Evolutionary conservation across 2,113 vertebrate species (phyloP).

Genomic region (Oxyura jamaicensis): DNA sequence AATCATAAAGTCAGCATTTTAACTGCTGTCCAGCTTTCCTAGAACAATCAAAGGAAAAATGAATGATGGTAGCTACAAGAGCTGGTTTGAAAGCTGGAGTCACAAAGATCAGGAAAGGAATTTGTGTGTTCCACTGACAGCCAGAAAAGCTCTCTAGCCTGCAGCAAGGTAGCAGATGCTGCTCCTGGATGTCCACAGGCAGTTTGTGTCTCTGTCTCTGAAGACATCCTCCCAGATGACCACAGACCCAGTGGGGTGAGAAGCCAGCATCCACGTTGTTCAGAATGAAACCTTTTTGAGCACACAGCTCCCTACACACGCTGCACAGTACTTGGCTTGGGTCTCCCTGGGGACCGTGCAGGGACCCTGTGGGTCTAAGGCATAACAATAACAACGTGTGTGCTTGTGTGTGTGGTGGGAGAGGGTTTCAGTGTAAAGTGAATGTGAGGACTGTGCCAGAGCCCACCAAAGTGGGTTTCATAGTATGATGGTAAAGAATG

Average conservation of each 20-base stretch:
- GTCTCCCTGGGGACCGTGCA: neutral
- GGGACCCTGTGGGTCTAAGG: neutral
- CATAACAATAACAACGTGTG: neutral
- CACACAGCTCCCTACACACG: neutral
- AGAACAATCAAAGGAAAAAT: neutral
- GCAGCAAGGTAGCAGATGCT: neutral
- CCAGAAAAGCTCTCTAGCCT: neutral
- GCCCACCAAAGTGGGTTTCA: neutral
- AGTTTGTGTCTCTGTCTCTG: neutral
- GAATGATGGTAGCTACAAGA: neutral
- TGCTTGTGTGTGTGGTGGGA: neutral
- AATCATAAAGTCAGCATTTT: neutral
- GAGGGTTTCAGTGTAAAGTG: neutral
- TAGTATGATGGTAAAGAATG: neutral
- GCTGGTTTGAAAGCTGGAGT: neutral
- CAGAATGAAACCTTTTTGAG: neutral
- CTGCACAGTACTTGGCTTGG: neutral
- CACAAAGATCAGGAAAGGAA: neutral
- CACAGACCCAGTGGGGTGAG: neutral
- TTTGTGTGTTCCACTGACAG: neutral
- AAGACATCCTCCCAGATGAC: neutral
- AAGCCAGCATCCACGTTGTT: neutral
- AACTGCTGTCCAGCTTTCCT: neutral
- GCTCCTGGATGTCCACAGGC: neutral
- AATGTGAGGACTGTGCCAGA: neutral